Conservation (phyloP, 2,888 invertebrate genomes). For the Galeopsomyia nigrocyanea region DNA sequence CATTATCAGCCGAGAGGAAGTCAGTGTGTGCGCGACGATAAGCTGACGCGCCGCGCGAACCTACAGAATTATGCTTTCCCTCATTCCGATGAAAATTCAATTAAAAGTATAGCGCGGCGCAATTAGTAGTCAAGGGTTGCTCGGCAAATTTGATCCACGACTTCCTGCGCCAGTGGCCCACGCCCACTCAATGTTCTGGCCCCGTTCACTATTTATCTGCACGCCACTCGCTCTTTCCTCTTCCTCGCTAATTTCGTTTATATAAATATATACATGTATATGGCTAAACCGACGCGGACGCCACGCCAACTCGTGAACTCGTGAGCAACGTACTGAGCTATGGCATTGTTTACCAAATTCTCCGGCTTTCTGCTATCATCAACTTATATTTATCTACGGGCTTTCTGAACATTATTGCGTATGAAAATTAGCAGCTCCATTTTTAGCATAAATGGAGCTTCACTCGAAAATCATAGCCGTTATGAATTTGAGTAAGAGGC, state of each 20-base stretch:
- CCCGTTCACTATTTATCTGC: conserved; percentile 63
- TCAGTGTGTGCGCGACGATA: too few species aligned
- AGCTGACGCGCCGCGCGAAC: too few species aligned
- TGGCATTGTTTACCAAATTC: not conserved
- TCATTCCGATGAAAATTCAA: too few species aligned
- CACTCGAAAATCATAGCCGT: too few species aligned
- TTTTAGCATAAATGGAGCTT: not conserved
- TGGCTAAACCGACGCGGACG: too few species aligned
- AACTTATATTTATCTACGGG: not conserved
- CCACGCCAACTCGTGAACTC: not conserved
- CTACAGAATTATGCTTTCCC: too few species aligned
- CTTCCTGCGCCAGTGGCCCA: conserved; percentile 63
- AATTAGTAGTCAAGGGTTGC: not conserved
- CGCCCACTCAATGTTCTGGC: conserved; percentile 64
- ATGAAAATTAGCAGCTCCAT: conserved; percentile 1
- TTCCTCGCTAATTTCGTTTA: conserved; percentile 28
- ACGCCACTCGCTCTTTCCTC: conserved; percentile 37
- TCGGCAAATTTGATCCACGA: conserved; percentile 64
- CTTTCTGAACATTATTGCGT: not conserved
- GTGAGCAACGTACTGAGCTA: not conserved
- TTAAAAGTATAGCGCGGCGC: too few species aligned
- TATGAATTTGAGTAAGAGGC: too few species aligned
- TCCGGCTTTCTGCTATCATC: not conserved
- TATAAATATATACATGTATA: too few species aligned
- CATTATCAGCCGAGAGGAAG: too few species aligned